Percentiles rank a stretch among this genome's conserved stretches.
These are phyloP conservation scores for Cataglyphis hispanica DNA, from an alignment of 1,140 invertebrate species.

Conservation along the genomic window DNA sequence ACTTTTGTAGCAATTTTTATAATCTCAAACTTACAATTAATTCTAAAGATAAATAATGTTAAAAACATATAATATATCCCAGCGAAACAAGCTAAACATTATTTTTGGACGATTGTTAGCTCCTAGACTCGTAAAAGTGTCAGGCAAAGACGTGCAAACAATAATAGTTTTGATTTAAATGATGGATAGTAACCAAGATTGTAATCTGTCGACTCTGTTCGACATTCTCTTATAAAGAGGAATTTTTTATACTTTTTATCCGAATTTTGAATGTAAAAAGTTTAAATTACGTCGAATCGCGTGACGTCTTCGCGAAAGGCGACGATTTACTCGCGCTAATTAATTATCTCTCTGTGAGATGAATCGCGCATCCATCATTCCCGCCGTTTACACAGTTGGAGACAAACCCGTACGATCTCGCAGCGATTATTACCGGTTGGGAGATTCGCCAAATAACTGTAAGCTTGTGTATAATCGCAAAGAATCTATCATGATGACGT, in stretches of 20 bases:
- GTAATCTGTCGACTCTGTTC: background rate
- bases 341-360: slow-evolving; percentile 17
- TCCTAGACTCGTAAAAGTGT: background rate
- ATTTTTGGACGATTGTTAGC: background rate
- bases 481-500: background rate
- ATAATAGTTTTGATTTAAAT: slow-evolving; percentile 11
- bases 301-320: slow-evolving; percentile 8
- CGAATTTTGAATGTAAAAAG: background rate
- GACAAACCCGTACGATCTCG: background rate
- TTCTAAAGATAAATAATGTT: no score
- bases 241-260: background rate
- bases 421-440: slow-evolving; percentile 6
- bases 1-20: no score
- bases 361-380: slow-evolving; percentile 17
- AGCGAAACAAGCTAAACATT: slow-evolving; percentile 13
- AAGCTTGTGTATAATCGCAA: slow-evolving; percentile 1
- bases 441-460: slow-evolving; percentile 17
- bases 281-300: background rate
- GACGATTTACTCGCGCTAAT: slow-evolving; percentile 9
- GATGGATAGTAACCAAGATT: background rate
- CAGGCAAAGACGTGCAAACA: background rate
- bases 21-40: no score
- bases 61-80: background rate
- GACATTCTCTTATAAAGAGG: background rate
- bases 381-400: slow-evolving; percentile 23